Evolutionary conservation across 37 sponge, comb jelly and placozoan genomes (phyloP).

Genomic region (Beroe ovata): DNA sequence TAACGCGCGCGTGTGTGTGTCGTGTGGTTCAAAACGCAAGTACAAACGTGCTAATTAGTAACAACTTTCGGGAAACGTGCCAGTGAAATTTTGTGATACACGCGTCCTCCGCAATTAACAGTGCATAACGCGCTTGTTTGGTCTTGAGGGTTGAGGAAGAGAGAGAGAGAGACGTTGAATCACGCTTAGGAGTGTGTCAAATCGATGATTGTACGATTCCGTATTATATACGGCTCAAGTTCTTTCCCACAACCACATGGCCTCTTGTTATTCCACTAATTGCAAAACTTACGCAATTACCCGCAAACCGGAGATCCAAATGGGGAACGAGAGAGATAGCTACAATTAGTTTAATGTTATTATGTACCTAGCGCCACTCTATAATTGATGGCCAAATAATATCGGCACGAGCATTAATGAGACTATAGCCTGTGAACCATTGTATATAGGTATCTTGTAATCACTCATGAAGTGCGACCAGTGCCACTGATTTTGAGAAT

Average conservation of each 20-base stretch:
- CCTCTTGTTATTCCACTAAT: conserved; percentile 11
- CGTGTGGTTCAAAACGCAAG: background rate
- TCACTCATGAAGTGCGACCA: background rate
- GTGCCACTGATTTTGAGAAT: background rate
- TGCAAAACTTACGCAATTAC: conserved; percentile 7
- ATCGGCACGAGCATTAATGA: conserved; percentile 9
- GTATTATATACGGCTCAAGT: background rate
- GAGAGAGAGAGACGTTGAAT: background rate
- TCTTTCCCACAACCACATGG: conserved; percentile 22
- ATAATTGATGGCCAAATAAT: conserved; percentile 33
- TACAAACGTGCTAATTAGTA: conserved; percentile 40
- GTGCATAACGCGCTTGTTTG: conserved; percentile 15
- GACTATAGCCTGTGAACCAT: background rate
- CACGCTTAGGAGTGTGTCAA: conserved; percentile 53
- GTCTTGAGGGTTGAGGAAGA: too few relatives aligned
- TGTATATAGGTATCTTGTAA: background rate
- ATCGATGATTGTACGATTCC: background rate
- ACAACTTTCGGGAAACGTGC: conserved; percentile 23
- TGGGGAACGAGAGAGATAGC: background rate
- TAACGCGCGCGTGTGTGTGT: conserved; percentile 38
- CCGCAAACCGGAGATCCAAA: background rate
- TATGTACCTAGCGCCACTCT: background rate
- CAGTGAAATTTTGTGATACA: conserved; percentile 41
- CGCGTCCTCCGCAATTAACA: conserved; percentile 20
- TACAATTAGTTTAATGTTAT: background rate